Evolutionary conservation across 2,888 invertebrate genomes (phyloP).

Genomic region (Hirtodrosophila duncani): DNA sequence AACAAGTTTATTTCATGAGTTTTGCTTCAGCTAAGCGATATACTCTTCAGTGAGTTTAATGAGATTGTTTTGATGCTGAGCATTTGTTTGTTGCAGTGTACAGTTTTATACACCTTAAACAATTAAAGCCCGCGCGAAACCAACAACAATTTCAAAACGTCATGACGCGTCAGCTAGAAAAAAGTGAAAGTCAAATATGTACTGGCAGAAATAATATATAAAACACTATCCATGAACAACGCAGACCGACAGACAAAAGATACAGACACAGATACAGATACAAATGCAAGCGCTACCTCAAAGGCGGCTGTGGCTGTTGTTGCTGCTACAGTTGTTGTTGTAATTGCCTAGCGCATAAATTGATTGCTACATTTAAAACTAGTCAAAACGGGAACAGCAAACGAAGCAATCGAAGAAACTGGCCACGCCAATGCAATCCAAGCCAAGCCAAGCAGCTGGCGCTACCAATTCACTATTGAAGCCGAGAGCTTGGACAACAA

Average conservation of each 20-base stretch:
- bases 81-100: no score
- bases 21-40: no score
- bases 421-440: conserved; percentile 14
- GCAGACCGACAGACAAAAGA: conserved; percentile 14
- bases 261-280: conserved; percentile 21
- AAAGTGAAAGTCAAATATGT: conserved; percentile 62
- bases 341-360: conserved; percentile 32
- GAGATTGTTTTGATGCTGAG: no score
- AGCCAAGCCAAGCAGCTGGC: conserved; percentile 45
- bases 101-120: no score
- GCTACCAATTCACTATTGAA: background rate
- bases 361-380: conserved; percentile 61
- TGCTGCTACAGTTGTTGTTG: conserved; percentile 43
- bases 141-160: no score
- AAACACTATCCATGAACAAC: conserved; percentile 41
- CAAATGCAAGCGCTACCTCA: conserved; percentile 11
- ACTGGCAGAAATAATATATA: conserved; percentile 42
- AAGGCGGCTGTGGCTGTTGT: conserved; percentile 10
- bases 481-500: conserved; percentile 25
- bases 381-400: conserved; percentile 55
- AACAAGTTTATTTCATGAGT: no score
- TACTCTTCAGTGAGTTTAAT: no score
- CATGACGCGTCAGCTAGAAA: conserved; percentile 20
- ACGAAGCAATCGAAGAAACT: conserved; percentile 42
- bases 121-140: conserved; percentile 28